Evolutionary conservation across 2,888 invertebrate genomes (phyloP).

Genomic region (Erebia palarica): DNA sequence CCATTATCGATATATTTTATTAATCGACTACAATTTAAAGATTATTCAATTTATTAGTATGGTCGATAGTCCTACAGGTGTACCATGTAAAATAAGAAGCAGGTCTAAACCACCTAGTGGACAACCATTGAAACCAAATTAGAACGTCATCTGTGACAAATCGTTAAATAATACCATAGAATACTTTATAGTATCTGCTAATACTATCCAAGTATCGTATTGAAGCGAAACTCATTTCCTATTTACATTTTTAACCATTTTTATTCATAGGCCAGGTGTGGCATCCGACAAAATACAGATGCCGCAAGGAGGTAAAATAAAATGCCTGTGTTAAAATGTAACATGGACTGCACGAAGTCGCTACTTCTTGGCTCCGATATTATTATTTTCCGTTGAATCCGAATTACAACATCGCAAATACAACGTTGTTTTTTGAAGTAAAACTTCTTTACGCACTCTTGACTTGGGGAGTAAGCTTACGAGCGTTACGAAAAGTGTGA

Average conservation of each 20-base stretch:
- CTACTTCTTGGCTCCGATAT: too few species aligned
- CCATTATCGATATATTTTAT: background rate
- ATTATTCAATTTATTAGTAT: background rate
- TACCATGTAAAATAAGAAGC: background rate
- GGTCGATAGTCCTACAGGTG: background rate
- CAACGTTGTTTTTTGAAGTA: too few species aligned
- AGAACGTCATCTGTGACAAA: conserved; percentile 14
- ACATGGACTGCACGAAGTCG: background rate
- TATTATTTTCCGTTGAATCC: too few species aligned
- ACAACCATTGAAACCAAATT: conserved; percentile 19
- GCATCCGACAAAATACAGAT: background rate
- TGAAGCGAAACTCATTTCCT: conserved; percentile 2
- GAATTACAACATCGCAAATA: too few species aligned
- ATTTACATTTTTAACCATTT: conserved; percentile 17
- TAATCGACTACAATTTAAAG: background rate
- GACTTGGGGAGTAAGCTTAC: too few species aligned
- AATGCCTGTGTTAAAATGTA: background rate
- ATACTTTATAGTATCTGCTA: too few species aligned
- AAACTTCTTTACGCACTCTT: too few species aligned
- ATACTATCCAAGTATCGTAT: background rate
- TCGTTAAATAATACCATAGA: conserved; percentile 4
- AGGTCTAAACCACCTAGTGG: background rate
- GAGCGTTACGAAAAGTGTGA: too few species aligned
- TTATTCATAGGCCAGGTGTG: conserved; percentile 9
- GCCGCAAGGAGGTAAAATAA: conserved; percentile 4